phyloP scores from a whole-genome alignment of 2,113 vertebrate species.

The Cebus imitator region DNA sequence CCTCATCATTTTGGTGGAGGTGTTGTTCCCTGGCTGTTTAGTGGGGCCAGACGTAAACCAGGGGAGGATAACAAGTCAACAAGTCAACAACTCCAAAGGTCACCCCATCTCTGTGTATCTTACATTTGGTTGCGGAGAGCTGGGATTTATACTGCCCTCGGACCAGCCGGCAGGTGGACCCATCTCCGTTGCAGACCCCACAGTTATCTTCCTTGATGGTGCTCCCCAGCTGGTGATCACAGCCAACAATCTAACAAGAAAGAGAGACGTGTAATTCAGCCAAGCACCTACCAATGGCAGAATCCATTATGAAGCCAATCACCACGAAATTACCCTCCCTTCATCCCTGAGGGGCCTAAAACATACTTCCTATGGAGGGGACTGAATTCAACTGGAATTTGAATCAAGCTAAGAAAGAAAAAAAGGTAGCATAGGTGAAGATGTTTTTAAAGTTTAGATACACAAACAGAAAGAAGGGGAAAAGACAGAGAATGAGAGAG shows the following conservation, averaged over 20 bases:
- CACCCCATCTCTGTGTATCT: slow-evolving; percentile 66
- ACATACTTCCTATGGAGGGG: slow-evolving; percentile 49
- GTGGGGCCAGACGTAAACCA: not conserved
- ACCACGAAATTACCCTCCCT: slow-evolving; percentile 23
- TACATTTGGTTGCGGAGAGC: slow-evolving; percentile 93
- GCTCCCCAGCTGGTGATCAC: slow-evolving; percentile 96
- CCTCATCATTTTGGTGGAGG: not conserved
- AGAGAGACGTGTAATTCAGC: slow-evolving; percentile 80
- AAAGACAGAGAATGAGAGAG: not conserved
- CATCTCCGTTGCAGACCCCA: slow-evolving; percentile 95
- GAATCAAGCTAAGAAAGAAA: slow-evolving; percentile 56
- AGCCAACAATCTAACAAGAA: slow-evolving; percentile 94
- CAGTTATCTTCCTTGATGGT: slow-evolving; percentile 96
- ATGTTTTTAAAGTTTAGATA: slow-evolving; percentile 63
- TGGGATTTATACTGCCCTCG: slow-evolving; percentile 97
- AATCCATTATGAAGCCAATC: slow-evolving; percentile 49
- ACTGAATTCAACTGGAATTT: slow-evolving; percentile 22
- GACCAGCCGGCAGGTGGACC: slow-evolving; percentile 95
- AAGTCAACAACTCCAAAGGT: not conserved
- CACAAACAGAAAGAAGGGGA: slow-evolving; percentile 1
- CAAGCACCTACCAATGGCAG: slow-evolving; percentile 39
- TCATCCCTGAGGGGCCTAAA: slow-evolving; percentile 60
- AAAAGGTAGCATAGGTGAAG: slow-evolving; percentile 45
- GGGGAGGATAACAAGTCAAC: not conserved
- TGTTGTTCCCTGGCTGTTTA: not conserved